Conservation (phyloP, 2,888 invertebrate species). For the Platerodrilus igneus region DNA sequence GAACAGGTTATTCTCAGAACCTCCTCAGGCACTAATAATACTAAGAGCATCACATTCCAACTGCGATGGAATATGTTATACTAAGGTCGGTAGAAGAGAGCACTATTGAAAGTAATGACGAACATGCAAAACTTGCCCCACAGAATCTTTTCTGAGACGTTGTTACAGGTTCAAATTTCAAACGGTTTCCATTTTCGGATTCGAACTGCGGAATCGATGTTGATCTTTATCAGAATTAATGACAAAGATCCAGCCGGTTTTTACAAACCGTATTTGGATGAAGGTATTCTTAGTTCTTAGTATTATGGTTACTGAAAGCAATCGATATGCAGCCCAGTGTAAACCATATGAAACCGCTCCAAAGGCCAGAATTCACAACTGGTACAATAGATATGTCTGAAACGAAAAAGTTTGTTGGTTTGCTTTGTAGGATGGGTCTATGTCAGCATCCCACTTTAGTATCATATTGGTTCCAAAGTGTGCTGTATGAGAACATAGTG, state of each 20-base stretch:
- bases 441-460: slow-evolving; percentile 6
- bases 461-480: slow-evolving; percentile 10
- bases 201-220: not conserved
- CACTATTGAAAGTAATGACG: no score
- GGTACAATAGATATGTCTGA: slow-evolving; percentile 8
- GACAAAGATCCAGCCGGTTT: no score
- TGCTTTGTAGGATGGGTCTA: slow-evolving; percentile 12
- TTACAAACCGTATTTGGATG: no score
- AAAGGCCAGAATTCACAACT: slow-evolving; percentile 9
- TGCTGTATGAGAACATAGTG: slow-evolving; percentile 5
- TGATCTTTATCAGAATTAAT: not conserved
- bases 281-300: no score
- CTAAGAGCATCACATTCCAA: no score
- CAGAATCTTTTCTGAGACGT: not conserved
- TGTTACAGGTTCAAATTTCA: slow-evolving; percentile 4
- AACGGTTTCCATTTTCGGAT: not conserved
- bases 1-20: no score
- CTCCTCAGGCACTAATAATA: no score
- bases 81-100: no score
- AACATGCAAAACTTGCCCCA: no score
- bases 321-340: slow-evolving; percentile 11
- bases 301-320: slow-evolving; percentile 11
- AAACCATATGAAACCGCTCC: slow-evolving; percentile 3
- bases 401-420: slow-evolving; percentile 10
- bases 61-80: no score